A percentile compares a stretch with the other conserved stretches of the same genome.
phyloP scores from a whole-genome alignment of 1,140 invertebrate species.

The Littorina saxatilis region DNA sequence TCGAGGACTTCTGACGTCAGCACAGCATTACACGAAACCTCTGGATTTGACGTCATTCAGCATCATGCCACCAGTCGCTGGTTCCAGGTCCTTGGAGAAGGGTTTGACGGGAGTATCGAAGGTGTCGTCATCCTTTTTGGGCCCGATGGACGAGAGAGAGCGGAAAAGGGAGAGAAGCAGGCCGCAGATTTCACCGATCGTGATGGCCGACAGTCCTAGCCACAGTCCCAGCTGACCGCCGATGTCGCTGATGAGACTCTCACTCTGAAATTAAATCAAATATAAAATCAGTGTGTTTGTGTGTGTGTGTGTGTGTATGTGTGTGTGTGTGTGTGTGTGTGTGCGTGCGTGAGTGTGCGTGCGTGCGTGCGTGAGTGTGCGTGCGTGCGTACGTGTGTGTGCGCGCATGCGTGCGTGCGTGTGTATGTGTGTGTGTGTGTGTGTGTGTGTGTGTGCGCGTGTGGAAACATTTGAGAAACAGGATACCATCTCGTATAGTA shows the following conservation, averaged over 20 bases:
- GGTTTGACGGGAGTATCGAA: neutral
- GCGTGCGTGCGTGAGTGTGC: constrained; percentile 1
- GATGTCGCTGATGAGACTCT: constrained; percentile 68
- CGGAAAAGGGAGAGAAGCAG: constrained; percentile 51
- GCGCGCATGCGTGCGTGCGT: neutral
- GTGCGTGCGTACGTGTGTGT: neutral
- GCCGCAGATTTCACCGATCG: constrained; percentile 65
- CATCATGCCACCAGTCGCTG: neutral
- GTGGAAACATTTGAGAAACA: neutral
- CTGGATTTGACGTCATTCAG: neutral
- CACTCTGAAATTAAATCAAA: constrained; percentile 46
- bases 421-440: constrained; percentile 23
- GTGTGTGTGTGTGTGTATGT: neutral
- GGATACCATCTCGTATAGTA: too few species aligned
- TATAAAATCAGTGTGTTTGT: neutral
- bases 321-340: neutral
- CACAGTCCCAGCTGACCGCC: constrained; percentile 69
- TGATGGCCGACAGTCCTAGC: constrained; percentile 69
- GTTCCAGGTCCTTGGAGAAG: neutral
- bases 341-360: neutral
- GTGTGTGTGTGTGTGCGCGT: neutral
- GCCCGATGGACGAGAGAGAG: neutral
- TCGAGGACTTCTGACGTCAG: too few species aligned
- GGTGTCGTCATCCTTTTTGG: neutral
- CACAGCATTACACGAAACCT: neutral